A percentile compares a stretch with the other conserved stretches of the same genome.
These are phyloP conservation scores for Carcina quercana DNA, from an alignment of 2,888 invertebrate genomes.

Conservation along the genomic window DNA sequence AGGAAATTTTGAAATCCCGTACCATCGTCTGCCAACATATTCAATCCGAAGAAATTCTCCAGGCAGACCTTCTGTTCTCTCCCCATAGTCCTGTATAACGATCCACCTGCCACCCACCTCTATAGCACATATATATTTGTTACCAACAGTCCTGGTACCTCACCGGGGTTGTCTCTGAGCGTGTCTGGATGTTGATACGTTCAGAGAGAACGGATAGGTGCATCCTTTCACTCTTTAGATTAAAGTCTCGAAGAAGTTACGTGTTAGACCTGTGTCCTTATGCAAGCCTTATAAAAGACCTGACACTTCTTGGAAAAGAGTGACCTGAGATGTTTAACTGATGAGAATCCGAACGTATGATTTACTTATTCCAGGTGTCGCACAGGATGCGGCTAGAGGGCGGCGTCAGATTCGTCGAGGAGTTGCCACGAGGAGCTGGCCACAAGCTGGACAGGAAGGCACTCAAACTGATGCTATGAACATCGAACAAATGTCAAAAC, in stretches of 20 bases:
- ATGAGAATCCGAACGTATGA: background rate
- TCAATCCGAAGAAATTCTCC: too few species aligned
- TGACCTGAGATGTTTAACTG: background rate
- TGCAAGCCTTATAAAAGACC: background rate
- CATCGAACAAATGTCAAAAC: background rate
- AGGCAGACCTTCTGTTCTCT: too few species aligned
- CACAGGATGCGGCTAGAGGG: constrained; percentile 18
- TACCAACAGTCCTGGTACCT: too few species aligned
- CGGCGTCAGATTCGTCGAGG: constrained; percentile 17
- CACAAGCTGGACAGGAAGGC: constrained; percentile 20
- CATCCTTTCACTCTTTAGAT: too few species aligned
- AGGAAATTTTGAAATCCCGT: too few species aligned
- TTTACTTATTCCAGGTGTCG: constrained; percentile 13
- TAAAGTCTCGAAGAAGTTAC: background rate
- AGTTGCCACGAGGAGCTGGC: constrained; percentile 14
- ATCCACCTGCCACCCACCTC: too few species aligned
- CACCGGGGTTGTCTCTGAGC: too few species aligned
- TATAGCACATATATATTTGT: too few species aligned
- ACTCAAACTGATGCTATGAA: background rate
- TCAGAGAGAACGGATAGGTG: too few species aligned
- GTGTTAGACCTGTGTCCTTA: background rate
- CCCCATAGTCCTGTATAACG: too few species aligned
- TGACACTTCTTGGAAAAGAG: background rate
- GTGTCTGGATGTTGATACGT: too few species aligned
- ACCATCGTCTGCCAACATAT: too few species aligned